Conservation (phyloP, 2,113 vertebrate species). For the Stomatorhinus ivindoensis region DNA sequence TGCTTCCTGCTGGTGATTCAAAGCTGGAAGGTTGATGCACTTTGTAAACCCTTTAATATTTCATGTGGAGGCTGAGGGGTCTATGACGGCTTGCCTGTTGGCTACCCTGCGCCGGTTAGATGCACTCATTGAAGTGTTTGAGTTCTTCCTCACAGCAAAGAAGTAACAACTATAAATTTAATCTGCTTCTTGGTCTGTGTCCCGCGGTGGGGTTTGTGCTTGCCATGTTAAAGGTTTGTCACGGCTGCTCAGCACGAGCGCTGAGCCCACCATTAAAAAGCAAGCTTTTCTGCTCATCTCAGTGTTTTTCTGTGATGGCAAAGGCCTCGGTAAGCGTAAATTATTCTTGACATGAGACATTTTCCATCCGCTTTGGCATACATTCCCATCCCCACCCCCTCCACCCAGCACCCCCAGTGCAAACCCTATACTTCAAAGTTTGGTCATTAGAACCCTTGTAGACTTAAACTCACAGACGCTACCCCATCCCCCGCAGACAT, state of each 20-base stretch:
- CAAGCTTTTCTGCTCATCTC: slow-evolving; percentile 24
- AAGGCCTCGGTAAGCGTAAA: slow-evolving; percentile 23
- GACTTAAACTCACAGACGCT: not conserved
- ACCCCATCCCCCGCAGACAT: not conserved
- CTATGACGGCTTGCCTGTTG: not conserved
- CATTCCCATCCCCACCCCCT: not conserved
- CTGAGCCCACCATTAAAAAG: slow-evolving; percentile 24
- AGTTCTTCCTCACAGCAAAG: slow-evolving; percentile 7
- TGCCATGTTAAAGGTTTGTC: slow-evolving; percentile 17
- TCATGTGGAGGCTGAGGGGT: not conserved
- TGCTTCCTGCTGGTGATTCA: not conserved
- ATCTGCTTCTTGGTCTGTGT: not conserved
- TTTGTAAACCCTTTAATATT: not conserved
- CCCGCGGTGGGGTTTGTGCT: not conserved
- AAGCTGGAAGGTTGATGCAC: not conserved
- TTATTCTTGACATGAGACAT: slow-evolving; percentile 30
- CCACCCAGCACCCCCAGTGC: not conserved
- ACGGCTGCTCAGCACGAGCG: not conserved
- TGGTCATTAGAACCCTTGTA: not conserved
- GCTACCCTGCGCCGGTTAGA: not conserved
- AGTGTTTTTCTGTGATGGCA: not conserved
- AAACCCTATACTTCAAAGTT: not conserved
- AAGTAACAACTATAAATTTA: not conserved
- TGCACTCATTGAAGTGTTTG: not conserved
- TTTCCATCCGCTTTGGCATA: slow-evolving; percentile 37